A percentile compares a stretch with the other conserved stretches of the same genome.
Evolutionary conservation across 2,888 invertebrate species (phyloP).

Genomic region (Chaetogeoica ovagalla): DNA sequence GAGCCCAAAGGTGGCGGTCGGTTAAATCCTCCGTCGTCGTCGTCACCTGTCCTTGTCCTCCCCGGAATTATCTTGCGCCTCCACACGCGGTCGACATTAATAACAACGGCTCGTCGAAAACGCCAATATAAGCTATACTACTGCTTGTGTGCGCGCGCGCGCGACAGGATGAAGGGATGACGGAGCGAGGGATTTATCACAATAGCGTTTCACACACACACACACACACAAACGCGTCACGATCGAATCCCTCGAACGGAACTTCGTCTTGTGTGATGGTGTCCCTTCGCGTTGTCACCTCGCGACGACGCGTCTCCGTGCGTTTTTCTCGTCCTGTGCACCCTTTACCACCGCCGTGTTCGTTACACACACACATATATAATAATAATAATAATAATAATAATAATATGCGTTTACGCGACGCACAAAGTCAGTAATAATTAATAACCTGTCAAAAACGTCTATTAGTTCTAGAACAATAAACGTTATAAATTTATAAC

Average conservation of each 20-base stretch:
- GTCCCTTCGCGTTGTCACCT: not conserved
- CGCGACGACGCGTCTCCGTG: not conserved
- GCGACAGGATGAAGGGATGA: not conserved
- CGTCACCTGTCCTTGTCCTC: not conserved
- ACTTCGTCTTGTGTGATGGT: slow-evolving; percentile 7
- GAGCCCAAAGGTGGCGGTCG: slow-evolving; percentile 44
- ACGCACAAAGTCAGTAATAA: slow-evolving; percentile 25
- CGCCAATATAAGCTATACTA: slow-evolving; percentile 35
- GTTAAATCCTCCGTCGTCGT: slow-evolving; percentile 15
- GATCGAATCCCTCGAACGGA: slow-evolving; percentile 32
- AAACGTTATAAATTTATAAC: slow-evolving; percentile 39
- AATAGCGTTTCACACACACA: slow-evolving; percentile 7
- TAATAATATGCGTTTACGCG: too few relatives aligned
- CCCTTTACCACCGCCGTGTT: not conserved
- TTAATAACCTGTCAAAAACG: slow-evolving; percentile 47
- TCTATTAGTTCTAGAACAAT: slow-evolving; percentile 47
- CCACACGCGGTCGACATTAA: slow-evolving; percentile 31
- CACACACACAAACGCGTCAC: slow-evolving; percentile 19
- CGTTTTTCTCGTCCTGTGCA: slow-evolving; percentile 10
- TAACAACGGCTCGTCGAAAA: slow-evolving; percentile 51
- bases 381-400: too few relatives aligned
- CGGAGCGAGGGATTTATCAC: slow-evolving; percentile 7
- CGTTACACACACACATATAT: not conserved
- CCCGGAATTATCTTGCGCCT: slow-evolving; percentile 3
- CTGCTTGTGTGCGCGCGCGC: too few relatives aligned